phyloP scores from a whole-genome alignment of 2,797 vertebrate genomes.

The Oryzias dopingdopingensis region DNA sequence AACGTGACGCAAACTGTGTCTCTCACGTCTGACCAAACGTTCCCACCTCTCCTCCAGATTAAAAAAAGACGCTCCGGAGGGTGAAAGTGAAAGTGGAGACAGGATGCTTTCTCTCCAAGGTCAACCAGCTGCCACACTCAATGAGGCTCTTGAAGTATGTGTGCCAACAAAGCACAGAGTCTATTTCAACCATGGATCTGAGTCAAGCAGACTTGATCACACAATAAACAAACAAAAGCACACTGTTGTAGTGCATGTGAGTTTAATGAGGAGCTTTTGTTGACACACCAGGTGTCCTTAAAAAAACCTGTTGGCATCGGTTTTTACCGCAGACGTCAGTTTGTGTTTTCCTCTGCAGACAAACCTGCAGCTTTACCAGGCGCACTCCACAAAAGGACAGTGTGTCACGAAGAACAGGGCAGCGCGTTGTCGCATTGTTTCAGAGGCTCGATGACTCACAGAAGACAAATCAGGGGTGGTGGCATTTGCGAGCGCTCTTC shows the following conservation, averaged over 20 bases:
- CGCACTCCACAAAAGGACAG: conserved; percentile 57
- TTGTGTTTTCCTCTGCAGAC: conserved; percentile 48
- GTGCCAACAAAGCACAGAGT: conserved; percentile 52
- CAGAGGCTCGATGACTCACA: conserved; percentile 63
- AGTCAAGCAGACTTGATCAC: conserved; percentile 21
- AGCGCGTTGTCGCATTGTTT: conserved; percentile 63
- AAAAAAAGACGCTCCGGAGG: conserved; percentile 22
- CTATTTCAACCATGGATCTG: conserved; percentile 29
- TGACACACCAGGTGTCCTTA: conserved; percentile 34
- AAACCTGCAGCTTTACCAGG: conserved; percentile 43
- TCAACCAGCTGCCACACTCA: conserved; percentile 61
- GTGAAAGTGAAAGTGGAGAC: conserved; percentile 49
- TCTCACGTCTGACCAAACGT: conserved; percentile 42
- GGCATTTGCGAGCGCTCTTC: conserved; percentile 55
- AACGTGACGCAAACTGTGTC: conserved; percentile 26
- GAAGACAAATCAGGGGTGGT: conserved; percentile 51
- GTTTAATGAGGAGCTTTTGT: conserved; percentile 31
- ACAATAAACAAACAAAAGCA: conserved; percentile 6
- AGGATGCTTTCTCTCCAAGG: conserved; percentile 59
- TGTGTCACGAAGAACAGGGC: conserved; percentile 48
- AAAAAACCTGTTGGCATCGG: conserved; percentile 20
- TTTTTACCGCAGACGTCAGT: conserved; percentile 33
- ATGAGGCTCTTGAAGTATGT: conserved; percentile 54
- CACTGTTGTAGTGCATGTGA: conserved; percentile 11
- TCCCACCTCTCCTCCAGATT: conserved; percentile 36